phyloP scores from a whole-genome alignment of 2,797 vertebrate genomes.

The Cygnus olor region DNA sequence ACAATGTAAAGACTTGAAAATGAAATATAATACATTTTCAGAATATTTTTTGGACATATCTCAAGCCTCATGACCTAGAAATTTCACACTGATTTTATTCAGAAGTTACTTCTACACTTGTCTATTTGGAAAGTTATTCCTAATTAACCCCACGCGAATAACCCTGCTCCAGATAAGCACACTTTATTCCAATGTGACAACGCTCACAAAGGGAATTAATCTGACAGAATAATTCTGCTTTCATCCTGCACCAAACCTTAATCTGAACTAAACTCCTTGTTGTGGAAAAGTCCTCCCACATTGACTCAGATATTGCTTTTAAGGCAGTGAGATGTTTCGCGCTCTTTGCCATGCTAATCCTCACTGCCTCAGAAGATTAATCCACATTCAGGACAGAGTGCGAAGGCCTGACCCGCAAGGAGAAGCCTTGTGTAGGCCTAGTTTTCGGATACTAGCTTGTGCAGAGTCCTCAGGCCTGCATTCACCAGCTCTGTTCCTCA shows the following conservation, averaged over 20 bases:
- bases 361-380: not conserved
- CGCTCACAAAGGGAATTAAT: not conserved
- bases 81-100: not conserved
- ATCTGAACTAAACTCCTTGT: not conserved
- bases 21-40: not conserved
- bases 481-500: not conserved
- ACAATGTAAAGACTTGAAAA: not conserved
- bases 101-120: not conserved
- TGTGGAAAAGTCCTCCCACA: not conserved
- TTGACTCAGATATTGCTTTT: not conserved
- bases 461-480: not conserved
- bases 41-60: not conserved
- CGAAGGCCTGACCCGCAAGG: not conserved
- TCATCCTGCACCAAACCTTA: not conserved
- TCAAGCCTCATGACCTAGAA: conserved; percentile 1
- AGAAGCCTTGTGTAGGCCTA: not conserved
- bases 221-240: not conserved
- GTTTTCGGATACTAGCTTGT: not conserved
- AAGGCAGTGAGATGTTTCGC: not conserved
- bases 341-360: not conserved
- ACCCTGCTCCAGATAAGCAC: not conserved
- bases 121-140: not conserved
- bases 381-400: not conserved
- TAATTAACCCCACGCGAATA: not conserved
- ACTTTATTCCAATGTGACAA: not conserved